Conservation (phyloP, 2,113 vertebrate species). For the Ursus arctos region DNA sequence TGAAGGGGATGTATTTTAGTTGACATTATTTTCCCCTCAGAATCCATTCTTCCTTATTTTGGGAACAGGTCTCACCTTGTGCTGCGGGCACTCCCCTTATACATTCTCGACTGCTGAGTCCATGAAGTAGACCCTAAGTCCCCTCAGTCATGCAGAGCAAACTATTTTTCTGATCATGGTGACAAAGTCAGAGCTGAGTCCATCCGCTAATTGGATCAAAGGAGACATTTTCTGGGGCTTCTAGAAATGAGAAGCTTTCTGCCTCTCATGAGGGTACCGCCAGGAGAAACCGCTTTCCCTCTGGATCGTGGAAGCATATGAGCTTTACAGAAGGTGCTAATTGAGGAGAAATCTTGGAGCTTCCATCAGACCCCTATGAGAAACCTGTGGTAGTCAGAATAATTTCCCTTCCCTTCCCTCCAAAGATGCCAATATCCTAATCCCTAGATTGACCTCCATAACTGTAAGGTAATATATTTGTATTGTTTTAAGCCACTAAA, state of each 20-base stretch:
- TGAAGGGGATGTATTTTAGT: background rate
- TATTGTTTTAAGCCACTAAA: background rate
- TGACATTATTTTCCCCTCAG: background rate
- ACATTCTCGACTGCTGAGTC: background rate
- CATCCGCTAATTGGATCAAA: background rate
- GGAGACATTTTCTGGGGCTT: background rate
- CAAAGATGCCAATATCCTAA: background rate
- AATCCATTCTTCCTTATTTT: background rate
- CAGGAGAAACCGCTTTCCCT: background rate
- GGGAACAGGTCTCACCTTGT: background rate
- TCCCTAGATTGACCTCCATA: background rate
- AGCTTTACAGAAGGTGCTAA: background rate
- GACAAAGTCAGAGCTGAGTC: background rate
- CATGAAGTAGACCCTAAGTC: background rate
- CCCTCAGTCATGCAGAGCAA: background rate
- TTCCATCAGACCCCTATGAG: background rate
- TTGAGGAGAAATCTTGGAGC: background rate
- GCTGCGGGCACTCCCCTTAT: fast-evolving
- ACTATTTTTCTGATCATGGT: background rate
- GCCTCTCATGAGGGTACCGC: background rate
- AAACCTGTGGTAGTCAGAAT: background rate
- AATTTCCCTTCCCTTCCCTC: background rate
- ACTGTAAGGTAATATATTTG: background rate
- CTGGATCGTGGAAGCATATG: background rate
- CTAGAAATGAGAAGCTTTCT: background rate